A percentile compares a stretch with the other conserved stretches of the same genome.
These are phyloP conservation scores for Echinometra lucunter DNA, from an alignment of 53 echinoderm and acorn worm species.

Conservation along the genomic window DNA sequence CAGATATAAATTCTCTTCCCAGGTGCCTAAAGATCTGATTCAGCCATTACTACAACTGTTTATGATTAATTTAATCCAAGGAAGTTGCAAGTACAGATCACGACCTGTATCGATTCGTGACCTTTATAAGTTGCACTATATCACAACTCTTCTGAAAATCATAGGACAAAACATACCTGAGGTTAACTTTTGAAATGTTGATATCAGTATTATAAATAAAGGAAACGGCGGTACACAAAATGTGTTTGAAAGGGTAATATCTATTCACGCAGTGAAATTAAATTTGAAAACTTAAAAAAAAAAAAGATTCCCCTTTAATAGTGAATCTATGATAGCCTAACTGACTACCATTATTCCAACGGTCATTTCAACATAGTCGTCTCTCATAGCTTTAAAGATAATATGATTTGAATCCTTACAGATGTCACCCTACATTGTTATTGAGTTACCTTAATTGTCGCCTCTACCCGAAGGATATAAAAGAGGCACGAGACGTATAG, in stretches of 20 bases:
- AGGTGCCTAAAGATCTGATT: background rate
- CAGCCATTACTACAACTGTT: background rate
- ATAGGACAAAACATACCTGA: background rate
- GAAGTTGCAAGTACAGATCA: background rate
- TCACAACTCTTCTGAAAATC: background rate
- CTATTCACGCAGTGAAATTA: too few species aligned
- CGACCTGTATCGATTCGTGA: background rate
- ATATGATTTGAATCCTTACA: too few species aligned
- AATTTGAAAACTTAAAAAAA: too few species aligned
- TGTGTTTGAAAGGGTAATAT: background rate
- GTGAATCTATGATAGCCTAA: too few species aligned
- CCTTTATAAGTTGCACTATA: background rate
- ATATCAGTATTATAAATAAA: background rate
- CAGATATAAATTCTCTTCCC: background rate
- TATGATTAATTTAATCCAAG: background rate
- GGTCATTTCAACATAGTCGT: too few species aligned
- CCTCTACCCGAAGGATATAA: too few species aligned
- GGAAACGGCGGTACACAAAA: background rate
- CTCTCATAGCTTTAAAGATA: too few species aligned
- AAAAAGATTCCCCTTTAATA: too few species aligned
- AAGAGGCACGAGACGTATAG: too few species aligned
- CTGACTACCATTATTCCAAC: too few species aligned
- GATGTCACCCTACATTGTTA: too few species aligned
- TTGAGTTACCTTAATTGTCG: too few species aligned
- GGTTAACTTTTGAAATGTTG: background rate